Evolutionary conservation across 2,888 invertebrate genomes (phyloP), one percentile per base, ranked within the genome.

Genomic region (Vandiemenella viatica): DNA sequence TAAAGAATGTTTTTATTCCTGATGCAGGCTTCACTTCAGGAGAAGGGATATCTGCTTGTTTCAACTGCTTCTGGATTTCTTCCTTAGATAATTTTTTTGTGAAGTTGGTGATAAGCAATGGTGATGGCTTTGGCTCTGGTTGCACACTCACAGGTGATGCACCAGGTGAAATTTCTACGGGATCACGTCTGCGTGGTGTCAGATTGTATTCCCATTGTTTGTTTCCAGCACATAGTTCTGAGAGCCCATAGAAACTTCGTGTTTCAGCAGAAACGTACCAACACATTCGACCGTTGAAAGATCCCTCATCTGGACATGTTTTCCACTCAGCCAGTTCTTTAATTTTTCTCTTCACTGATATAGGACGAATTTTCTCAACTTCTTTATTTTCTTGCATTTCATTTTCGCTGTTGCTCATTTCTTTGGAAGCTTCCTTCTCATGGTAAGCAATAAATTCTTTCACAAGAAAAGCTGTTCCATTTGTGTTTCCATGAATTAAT

Each of bases 401-500:
- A n/a, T n/a, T n/a, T n/a, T n/a, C n/a, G n/a, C n/a, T n/a, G n/a
- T n/a, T n/a, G n/a, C n/a, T n/a, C n/a, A n/a, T n/a, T n/a, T n/a
- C n/a, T n/a, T n/a, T n/a, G n/a, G n/a, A n/a, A n/a, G n/a, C n/a
- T n/a, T n/a, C n/a, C n/a, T n/a, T n/a, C n/a, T n/a, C n/a, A n/a
- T n/a, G n/a, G 60, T 68, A 76, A 8, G 72, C 70, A 18, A 75
- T 59, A 59, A 80, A 84, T 60, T 83, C 80, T 50, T 73, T 73
- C 1, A 76, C 65, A 7, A 84, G 64, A 54, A 75, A 73, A 22
- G 62, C 66, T 37, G 73, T 72, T 1, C 74, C 71, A 53, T 74
- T 70, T 0, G 65, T 63, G 61, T 81, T 84, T 1, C 81, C 81
- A 61, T 85, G 82, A 2, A 83, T 60, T 0, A 83, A 63, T 42